phyloP scores from a whole-genome alignment of 1,140 invertebrate species.

The Leptopilina boulardi region DNA sequence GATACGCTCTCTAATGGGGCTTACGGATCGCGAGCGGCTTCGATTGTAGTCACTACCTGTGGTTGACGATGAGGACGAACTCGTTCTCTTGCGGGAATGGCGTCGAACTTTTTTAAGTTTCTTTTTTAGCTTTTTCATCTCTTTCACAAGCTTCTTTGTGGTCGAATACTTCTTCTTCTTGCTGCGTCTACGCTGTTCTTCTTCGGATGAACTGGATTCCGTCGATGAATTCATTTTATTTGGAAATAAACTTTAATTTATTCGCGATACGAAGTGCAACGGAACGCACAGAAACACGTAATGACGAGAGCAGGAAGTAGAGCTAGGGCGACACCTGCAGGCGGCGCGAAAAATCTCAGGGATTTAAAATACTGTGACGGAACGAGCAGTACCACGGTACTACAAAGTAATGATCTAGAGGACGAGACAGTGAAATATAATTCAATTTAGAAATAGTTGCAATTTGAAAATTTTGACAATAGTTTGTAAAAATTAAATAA shows the following conservation, averaged over 20 bases:
- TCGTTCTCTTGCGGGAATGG: no score
- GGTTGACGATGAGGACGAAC: no score
- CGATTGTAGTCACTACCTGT: no score
- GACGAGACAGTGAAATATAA: not conserved
- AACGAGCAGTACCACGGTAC: not conserved
- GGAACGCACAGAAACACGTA: not conserved
- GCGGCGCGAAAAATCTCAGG: not conserved
- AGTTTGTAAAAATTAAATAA: no score
- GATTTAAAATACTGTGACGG: conserved; percentile 8
- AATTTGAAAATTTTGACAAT: no score
- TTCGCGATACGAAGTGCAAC: not conserved
- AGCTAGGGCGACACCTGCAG: not conserved
- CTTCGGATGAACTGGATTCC: not conserved
- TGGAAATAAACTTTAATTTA: not conserved
- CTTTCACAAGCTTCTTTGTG: no score
- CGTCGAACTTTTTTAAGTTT: no score
- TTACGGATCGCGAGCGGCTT: no score
- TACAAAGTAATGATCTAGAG: not conserved
- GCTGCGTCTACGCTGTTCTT: not conserved
- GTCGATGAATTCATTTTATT: not conserved
- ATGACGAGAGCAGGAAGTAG: not conserved
- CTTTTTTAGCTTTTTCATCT: no score
- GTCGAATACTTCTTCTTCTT: no score
- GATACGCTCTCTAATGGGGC: no score
- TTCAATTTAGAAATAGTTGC: no score